These are phyloP conservation scores for Benitochromis conjunctus DNA, from an alignment of 2,113 vertebrate genomes.

Conservation along the genomic window DNA sequence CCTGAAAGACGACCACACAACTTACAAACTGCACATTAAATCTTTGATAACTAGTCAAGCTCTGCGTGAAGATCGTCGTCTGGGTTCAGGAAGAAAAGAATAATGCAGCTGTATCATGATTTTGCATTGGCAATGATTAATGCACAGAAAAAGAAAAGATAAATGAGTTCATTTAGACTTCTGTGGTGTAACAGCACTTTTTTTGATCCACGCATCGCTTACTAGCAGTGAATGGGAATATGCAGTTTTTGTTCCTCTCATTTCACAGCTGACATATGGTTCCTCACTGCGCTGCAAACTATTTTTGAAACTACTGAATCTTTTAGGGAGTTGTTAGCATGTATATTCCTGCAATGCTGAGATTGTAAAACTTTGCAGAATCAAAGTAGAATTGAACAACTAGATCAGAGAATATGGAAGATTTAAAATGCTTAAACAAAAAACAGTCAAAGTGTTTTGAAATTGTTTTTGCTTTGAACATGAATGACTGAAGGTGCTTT, in stretches of 20 bases:
- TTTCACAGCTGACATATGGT: not conserved
- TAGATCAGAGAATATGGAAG: not conserved
- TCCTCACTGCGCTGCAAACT: not conserved
- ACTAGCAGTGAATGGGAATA: not conserved
- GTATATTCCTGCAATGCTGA: not conserved
- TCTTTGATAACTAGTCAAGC: not conserved
- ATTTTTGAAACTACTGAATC: not conserved
- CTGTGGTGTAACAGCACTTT: not conserved
- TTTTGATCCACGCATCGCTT: not conserved
- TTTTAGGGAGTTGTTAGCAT: not conserved
- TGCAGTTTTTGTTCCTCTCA: not conserved
- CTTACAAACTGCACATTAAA: not conserved
- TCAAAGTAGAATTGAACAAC: not conserved
- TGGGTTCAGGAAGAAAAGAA: constrained; percentile 12
- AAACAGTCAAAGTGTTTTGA: not conserved
- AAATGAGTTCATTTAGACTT: not conserved
- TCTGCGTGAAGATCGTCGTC: not conserved
- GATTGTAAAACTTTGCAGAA: not conserved
- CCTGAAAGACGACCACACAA: not conserved
- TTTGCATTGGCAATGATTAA: not conserved
- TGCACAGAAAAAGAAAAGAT: not conserved
- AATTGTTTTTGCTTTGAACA: not conserved
- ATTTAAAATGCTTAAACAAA: not conserved
- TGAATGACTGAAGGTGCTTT: not conserved
- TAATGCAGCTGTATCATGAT: not conserved